Base-by-base conservation (phyloP, 1,140 invertebrate genomes). In the Diabrotica undecimpunctata region DNA sequence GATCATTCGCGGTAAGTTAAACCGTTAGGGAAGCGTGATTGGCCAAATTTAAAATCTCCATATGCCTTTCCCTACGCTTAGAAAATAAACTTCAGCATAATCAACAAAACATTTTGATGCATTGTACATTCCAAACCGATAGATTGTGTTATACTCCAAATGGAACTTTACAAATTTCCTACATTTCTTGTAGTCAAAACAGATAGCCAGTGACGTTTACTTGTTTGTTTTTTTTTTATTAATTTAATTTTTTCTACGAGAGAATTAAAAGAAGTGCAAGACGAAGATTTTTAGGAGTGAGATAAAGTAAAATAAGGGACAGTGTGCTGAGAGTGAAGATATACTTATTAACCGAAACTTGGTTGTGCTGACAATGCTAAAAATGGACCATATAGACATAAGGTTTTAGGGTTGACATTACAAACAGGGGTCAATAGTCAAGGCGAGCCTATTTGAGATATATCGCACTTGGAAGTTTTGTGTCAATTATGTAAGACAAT, bases 321-420 rank as follows among this genome's bases (percentile, higher is more conserved):
- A 50, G 61, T 54, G 61, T 62, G 61, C 35, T 55, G 36, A 62
- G 36, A 55, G 51, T 62, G 61, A 41, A 54, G 12, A 55, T 12
- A 36, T 14, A 54, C 52, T 54, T 54, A 38, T n/a, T 41, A 55
- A 36, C 11, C 36, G 50, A 62, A 37, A 41, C 54, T 62, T 54
- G 61, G 14, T 62, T 54, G 54, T 54, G 54, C 35, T 54, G 54
- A 62, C 52, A 60, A 62, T 54, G 54, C 61, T 62, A 62, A 62
- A 13, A 62, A 62, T 36, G 61, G 51, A 37, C 61, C 37, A 55
- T 54, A 54, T 12, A 62, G 13, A 54, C 54, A 13, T 37, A 10
- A 25, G 14, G 41, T 60, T 60, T 60, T 60, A 50, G 58, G 25
- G 39, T 51, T 60, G 58, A 60, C 58, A 60, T 39, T 51, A 39